These are phyloP conservation scores for Spondyliosoma cantharus DNA, from an alignment of 2,797 vertebrate species.

Conservation along the genomic window DNA sequence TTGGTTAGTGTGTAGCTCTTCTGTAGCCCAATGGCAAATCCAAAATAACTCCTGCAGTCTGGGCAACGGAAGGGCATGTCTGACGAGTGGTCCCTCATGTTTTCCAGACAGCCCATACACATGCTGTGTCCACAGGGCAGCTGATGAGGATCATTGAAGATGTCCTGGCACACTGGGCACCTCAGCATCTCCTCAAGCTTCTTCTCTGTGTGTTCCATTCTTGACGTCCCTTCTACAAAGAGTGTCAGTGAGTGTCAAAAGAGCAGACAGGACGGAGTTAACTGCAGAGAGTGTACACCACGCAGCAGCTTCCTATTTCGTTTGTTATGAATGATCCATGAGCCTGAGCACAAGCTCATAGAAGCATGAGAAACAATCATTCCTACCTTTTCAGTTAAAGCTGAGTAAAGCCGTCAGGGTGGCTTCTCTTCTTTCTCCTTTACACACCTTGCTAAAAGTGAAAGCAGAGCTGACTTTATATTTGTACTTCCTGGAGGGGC, in stretches of 20 bases:
- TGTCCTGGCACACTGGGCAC: constrained; percentile 78
- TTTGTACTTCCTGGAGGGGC: constrained; percentile 59
- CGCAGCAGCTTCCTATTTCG: neutral
- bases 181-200: constrained; percentile 66
- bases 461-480: constrained; percentile 39
- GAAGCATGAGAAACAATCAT: neutral
- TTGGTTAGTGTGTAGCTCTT: constrained; percentile 72
- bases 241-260: neutral
- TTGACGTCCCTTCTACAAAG: neutral
- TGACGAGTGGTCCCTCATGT: constrained; percentile 53
- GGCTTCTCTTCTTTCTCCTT: neutral
- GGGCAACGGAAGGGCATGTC: constrained; percentile 69
- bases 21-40: constrained; percentile 26
- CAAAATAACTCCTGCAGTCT: constrained; percentile 68
- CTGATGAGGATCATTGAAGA: constrained; percentile 74
- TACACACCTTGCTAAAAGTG: constrained; percentile 34
- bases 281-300: neutral
- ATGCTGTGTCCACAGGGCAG: constrained; percentile 80
- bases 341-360: too few relatives aligned
- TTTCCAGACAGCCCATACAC: constrained; percentile 67
- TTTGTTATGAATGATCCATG: neutral
- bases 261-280: constrained; percentile 12
- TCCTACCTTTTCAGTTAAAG: neutral
- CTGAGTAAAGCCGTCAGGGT: neutral
- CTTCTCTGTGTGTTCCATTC: constrained; percentile 52